Evolutionary conservation across 2,113 vertebrate species (phyloP).

Genomic region (Forbesichthys papilliferus): DNA sequence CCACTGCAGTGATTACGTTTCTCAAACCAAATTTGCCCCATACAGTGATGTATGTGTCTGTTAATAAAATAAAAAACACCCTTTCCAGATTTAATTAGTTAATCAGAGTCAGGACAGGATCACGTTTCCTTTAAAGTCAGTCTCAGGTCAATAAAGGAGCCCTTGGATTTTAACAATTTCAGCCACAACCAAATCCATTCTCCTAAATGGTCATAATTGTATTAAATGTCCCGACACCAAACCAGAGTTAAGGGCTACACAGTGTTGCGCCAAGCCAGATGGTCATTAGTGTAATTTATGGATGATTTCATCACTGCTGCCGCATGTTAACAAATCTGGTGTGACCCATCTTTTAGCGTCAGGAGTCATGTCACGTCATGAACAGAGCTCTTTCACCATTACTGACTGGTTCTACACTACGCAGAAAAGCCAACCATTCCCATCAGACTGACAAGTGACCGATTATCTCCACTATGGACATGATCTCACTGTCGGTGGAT

Average conservation of each 20-base stretch:
- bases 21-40: no score
- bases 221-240: slow-evolving; percentile 20
- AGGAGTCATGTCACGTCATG: no score
- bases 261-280: slow-evolving; percentile 23
- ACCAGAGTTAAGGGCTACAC: slow-evolving; percentile 19
- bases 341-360: slow-evolving; percentile 10
- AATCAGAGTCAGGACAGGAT: no score
- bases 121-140: no score
- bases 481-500: background rate
- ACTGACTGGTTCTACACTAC: background rate
- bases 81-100: no score
- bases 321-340: slow-evolving; percentile 22
- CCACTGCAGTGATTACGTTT: no score
- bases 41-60: no score
- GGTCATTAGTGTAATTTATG: slow-evolving; percentile 26
- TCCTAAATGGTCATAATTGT: slow-evolving; percentile 26
- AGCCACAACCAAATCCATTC: slow-evolving; percentile 20
- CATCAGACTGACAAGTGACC: background rate
- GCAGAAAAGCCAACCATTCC: background rate
- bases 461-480: background rate
- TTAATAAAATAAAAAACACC: no score
- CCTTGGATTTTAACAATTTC: background rate
- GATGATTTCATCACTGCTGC: slow-evolving; percentile 32
- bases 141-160: no score
- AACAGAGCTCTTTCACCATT: slow-evolving; percentile 20